Conservation (phyloP, 2,113 vertebrate genomes). For the Acanthochromis polyacanthus region DNA sequence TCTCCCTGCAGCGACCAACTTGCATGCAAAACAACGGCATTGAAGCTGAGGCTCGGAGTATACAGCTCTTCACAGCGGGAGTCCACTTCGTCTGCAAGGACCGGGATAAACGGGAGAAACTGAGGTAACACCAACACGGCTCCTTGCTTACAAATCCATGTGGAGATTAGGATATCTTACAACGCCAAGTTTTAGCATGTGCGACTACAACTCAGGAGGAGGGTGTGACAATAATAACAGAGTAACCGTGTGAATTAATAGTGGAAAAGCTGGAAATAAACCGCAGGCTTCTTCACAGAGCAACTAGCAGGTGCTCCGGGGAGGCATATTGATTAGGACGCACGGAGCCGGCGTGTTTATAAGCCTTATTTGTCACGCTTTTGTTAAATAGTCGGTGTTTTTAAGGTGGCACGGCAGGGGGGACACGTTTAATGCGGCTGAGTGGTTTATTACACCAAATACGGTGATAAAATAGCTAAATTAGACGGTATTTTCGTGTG, state of each 20-base stretch:
- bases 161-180: slow-evolving; percentile 14
- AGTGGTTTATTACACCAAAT: neutral
- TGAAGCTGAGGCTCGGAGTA: slow-evolving; percentile 53
- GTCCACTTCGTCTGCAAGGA: slow-evolving; percentile 16
- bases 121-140: slow-evolving; percentile 56
- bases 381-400: slow-evolving; percentile 10
- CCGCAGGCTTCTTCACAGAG: neutral
- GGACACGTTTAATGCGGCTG: neutral
- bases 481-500: neutral
- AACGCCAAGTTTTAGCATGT: slow-evolving; percentile 61
- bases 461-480: too few species aligned
- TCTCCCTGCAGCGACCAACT: slow-evolving; percentile 59
- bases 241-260: neutral
- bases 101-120: slow-evolving; percentile 47
- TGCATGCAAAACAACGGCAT: slow-evolving; percentile 40
- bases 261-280: neutral
- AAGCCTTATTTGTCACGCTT: slow-evolving; percentile 7
- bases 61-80: slow-evolving; percentile 39
- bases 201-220: slow-evolving; percentile 43
- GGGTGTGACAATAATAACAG: neutral
- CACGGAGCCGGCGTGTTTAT: slow-evolving; percentile 11
- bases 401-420: neutral
- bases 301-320: slow-evolving; percentile 24
- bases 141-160: slow-evolving; percentile 12
- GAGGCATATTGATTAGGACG: slow-evolving; percentile 14